These are phyloP conservation scores for Lethrus apterus DNA, from an alignment of 1,140 invertebrate species.

Conservation along the genomic window DNA sequence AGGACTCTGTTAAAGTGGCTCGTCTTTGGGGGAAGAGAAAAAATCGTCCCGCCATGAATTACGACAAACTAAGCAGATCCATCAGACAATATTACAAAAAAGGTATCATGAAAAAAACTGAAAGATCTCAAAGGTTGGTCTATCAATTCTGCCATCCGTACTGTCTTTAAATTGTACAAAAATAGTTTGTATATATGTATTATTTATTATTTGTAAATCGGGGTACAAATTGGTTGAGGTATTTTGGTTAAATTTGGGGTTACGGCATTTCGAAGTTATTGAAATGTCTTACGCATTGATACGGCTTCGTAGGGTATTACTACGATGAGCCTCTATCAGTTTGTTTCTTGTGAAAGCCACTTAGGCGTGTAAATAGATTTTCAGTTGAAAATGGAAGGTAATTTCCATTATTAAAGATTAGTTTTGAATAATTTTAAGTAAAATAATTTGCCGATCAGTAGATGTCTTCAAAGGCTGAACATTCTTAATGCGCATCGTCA, in stretches of 20 bases:
- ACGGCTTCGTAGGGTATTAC: conserved; percentile 32
- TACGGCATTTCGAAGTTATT: conserved; percentile 36
- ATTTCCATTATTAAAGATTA: conserved; percentile 39
- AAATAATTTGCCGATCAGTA: conserved; percentile 38
- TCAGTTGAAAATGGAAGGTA: conserved; percentile 40
- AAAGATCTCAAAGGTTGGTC: conserved; percentile 93
- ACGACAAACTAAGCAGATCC: conserved; percentile 96
- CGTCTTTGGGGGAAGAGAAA: conserved; percentile 94
- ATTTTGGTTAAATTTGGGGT: conserved; percentile 21
- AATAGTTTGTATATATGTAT: conserved; percentile 9
- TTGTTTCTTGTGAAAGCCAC: conserved; percentile 20
- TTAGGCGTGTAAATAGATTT: conserved; percentile 23
- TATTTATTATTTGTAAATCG: conserved; percentile 9
- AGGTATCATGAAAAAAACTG: conserved; percentile 99
- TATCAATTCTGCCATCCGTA: conserved; percentile 98
- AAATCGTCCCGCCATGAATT: conserved; percentile 98
- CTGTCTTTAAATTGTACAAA: conserved; percentile 55
- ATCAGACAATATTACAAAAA: conserved; percentile 99
- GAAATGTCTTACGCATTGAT: conserved; percentile 25
- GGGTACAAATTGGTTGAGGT: conserved; percentile 10
- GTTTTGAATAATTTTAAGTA: conserved; percentile 19
- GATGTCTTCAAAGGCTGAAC: conserved; percentile 1
- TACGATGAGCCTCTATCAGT: conserved; percentile 12
- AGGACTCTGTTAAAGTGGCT: conserved; percentile 94
- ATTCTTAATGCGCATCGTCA: conserved; percentile 11